These are phyloP conservation scores for Metacarcinus magister DNA, from an alignment of 2,888 invertebrate genomes.

Conservation along the genomic window DNA sequence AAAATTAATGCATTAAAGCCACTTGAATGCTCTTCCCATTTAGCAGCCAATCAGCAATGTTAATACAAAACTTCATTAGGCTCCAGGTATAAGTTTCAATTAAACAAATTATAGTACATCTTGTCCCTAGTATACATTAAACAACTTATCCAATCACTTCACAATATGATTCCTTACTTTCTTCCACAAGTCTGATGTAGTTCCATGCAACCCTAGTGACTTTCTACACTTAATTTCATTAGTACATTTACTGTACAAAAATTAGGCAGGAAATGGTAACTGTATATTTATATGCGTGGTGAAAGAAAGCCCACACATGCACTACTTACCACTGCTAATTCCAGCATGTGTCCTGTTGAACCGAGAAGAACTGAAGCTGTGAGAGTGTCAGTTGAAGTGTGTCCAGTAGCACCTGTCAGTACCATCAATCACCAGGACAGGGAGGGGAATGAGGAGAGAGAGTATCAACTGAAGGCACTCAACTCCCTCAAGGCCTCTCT, in stretches of 20 bases:
- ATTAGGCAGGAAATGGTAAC: not conserved
- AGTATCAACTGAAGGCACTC: conserved; percentile 31
- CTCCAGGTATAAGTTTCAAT: no score
- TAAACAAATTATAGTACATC: no score
- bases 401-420: not conserved
- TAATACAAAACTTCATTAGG: no score
- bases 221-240: no score
- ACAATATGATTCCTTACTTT: no score
- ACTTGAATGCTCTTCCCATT: no score
- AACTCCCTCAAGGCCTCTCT: not conserved
- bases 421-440: not conserved
- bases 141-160: no score
- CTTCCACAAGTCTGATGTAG: no score
- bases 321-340: not conserved
- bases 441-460: not conserved
- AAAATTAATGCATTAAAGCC: no score
- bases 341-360: not conserved
- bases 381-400: not conserved
- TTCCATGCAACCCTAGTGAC: no score
- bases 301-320: not conserved
- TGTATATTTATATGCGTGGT: not conserved
- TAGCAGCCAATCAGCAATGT: no score
- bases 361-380: not conserved
- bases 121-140: no score
- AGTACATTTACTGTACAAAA: not conserved